A percentile compares a stretch with the other conserved stretches of the same genome.
These are phyloP conservation scores for Pollenia labialis DNA, from an alignment of 2,888 invertebrate species.

Conservation along the genomic window DNA sequence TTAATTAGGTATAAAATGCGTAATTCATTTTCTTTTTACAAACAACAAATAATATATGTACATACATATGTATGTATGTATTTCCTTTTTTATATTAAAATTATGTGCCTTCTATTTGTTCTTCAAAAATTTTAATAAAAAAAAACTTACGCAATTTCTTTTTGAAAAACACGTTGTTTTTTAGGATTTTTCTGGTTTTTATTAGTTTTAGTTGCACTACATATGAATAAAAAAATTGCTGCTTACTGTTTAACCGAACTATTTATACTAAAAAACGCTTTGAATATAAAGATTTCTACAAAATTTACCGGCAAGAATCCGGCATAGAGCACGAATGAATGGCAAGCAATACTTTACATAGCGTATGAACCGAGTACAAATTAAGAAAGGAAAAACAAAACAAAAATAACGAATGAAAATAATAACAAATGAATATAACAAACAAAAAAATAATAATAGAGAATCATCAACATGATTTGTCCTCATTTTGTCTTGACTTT, in stretches of 20 bases:
- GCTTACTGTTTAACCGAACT: slow-evolving; percentile 49
- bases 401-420: slow-evolving; percentile 18
- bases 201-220: slow-evolving; percentile 13
- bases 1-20: too few species aligned
- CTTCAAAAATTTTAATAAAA: neutral
- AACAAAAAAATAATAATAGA: slow-evolving; percentile 54
- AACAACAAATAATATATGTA: neutral
- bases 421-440: slow-evolving; percentile 54
- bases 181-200: neutral
- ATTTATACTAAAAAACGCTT: slow-evolving; percentile 49
- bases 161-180: slow-evolving; percentile 43
- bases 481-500: slow-evolving; percentile 60
- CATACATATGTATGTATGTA: too few species aligned
- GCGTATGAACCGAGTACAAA: slow-evolving; percentile 34
- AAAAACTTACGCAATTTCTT: slow-evolving; percentile 69
- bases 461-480: slow-evolving; percentile 59
- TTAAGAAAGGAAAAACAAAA: slow-evolving; percentile 36
- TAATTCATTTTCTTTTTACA: too few species aligned
- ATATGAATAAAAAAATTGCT: neutral
- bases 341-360: slow-evolving; percentile 28
- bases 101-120: neutral
- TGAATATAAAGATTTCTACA: slow-evolving; percentile 49
- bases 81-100: neutral
- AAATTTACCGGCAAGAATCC: slow-evolving; percentile 61
- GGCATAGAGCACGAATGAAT: slow-evolving; percentile 41